Evolutionary conservation across 2,888 invertebrate species (phyloP), one percentile per base, ranked within the genome.

Genomic region (Monoplex corrugatus): DNA sequence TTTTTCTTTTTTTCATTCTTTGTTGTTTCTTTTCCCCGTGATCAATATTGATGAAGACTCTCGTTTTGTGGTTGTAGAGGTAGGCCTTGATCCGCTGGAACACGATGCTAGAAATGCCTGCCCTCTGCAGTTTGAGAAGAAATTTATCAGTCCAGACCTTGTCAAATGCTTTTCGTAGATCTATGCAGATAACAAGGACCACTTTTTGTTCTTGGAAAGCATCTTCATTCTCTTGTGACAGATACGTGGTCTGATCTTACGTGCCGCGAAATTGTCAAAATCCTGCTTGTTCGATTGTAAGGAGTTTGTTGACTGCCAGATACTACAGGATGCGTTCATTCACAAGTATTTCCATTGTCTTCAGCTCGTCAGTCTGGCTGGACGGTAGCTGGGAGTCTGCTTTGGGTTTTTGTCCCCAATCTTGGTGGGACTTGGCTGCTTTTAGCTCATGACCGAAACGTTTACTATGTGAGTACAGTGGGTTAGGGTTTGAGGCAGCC

Each of bases 131-230:
- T 45, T 88, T 88, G 19, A 85, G 35, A 44, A 85, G 68, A 10
- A 88, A n/a, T n/a, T 75, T 84, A n/a, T 50, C 45, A 40, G 50
- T 88, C 88, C 72, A 85, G 32, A 84, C 75, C 28, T 50, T 84
- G 75, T 88, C 88, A 45, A 88, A 72, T 0, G 68, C 63, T 35
- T 84, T 72, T 45, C 44, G 44, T 16, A 84, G 23, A 28, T 50
- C 28, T 32, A 75, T 45, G 84, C 45, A 75, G 8, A 35, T 16
- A 19, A 45, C 43, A 16, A 84, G n/a, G 50, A 75, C 28, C 23
- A 72, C n/a, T 35, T 75, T 85, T 19, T 75, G 57, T 72, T 84
- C 84, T 45, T 84, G 80, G 38, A 80, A 80, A 3, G 80, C 44
- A 40, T 80, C 80, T 40, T 80, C 80, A 40, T 1, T 80, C 38